These are phyloP conservation scores for Alosa alosa DNA, from an alignment of 2,113 vertebrate species.

Conservation along the genomic window DNA sequence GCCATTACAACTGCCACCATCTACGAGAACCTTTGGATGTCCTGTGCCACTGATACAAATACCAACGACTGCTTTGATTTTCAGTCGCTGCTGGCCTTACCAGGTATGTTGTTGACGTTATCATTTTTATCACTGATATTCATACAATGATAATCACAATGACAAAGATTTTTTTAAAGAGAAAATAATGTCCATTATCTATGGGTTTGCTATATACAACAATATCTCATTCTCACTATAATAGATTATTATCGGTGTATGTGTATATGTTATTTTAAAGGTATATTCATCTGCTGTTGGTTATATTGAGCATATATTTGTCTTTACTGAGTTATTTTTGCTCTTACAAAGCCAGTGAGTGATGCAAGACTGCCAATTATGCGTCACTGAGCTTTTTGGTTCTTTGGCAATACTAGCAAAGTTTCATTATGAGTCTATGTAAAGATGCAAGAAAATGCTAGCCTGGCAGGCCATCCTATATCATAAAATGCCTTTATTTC, in stretches of 20 bases:
- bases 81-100: conserved; percentile 78
- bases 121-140: background rate
- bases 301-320: too few species aligned
- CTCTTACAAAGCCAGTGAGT: background rate
- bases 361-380: background rate
- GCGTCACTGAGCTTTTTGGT: background rate
- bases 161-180: background rate
- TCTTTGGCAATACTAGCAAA: background rate
- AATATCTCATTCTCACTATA: too few species aligned
- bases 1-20: conserved; percentile 82
- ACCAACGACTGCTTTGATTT: conserved; percentile 85
- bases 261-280: too few species aligned
- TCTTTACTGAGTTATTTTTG: background rate
- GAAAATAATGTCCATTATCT: background rate
- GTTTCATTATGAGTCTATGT: background rate
- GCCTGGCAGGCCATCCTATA: too few species aligned
- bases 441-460: background rate
- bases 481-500: background rate
- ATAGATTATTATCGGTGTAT: too few species aligned
- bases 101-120: conserved; percentile 64
- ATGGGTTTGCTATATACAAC: too few species aligned
- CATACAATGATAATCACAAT: background rate
- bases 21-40: conserved; percentile 85
- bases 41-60: conserved; percentile 79
- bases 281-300: background rate